Conservation (phyloP, 2,888 invertebrate species). For the Microctonus hyperodae region DNA sequence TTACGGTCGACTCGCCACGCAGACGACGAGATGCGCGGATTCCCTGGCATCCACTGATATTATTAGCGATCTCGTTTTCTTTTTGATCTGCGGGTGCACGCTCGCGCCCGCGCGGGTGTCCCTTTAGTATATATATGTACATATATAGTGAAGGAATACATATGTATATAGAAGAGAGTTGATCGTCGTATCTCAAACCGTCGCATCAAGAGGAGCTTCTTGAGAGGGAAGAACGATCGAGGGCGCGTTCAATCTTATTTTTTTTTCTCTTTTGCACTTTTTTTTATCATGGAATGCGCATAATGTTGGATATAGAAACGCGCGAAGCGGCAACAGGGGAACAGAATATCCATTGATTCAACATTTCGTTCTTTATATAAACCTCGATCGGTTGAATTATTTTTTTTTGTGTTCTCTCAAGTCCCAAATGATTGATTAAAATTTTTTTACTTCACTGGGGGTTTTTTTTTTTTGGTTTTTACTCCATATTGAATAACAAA, state of each 20-base stretch:
- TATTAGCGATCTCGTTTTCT: slow-evolving; percentile 60
- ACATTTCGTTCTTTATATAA: slow-evolving; percentile 7
- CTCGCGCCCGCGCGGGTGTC: slow-evolving; percentile 22
- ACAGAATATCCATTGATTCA: slow-evolving; percentile 38
- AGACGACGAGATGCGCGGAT: slow-evolving; percentile 53
- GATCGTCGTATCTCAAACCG: slow-evolving; percentile 27
- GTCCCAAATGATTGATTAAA: background rate
- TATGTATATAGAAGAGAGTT: background rate
- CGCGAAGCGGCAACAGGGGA: slow-evolving; percentile 38
- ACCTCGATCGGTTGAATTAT: background rate
- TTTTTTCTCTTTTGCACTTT: slow-evolving; percentile 2
- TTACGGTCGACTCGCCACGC: slow-evolving; percentile 60
- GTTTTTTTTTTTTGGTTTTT: background rate
- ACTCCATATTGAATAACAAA: background rate
- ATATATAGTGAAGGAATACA: background rate
- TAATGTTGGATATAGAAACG: slow-evolving; percentile 35
- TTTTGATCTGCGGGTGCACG: slow-evolving; percentile 50
- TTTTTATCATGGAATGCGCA: slow-evolving; percentile 32
- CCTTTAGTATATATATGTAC: slow-evolving; percentile 7
- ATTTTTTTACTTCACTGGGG: background rate
- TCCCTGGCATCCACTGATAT: slow-evolving; percentile 60
- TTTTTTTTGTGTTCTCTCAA: slow-evolving; percentile 12
- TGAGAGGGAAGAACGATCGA: background rate
- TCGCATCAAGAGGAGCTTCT: slow-evolving; percentile 24
- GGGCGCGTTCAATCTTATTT: slow-evolving; percentile 15